Evolutionary conservation across 2,888 invertebrate genomes (phyloP).

Genomic region (Notodonta ziczac): DNA sequence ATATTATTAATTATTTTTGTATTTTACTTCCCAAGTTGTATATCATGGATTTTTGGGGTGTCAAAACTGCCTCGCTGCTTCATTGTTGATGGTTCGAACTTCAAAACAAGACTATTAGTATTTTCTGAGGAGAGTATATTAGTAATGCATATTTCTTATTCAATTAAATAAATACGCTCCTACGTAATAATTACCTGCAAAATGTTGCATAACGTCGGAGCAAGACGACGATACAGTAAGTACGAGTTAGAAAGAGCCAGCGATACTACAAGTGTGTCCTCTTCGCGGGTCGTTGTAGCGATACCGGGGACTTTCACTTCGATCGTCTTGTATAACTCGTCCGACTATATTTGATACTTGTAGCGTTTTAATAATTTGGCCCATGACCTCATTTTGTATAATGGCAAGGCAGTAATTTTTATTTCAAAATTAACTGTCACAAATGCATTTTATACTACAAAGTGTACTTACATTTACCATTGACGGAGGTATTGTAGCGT

Average conservation of each 20-base stretch:
- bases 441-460: too few relatives aligned
- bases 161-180: neutral
- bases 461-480: too few relatives aligned
- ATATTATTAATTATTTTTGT: neutral
- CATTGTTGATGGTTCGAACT: too few relatives aligned
- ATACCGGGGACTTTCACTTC: conserved; percentile 10
- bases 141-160: too few relatives aligned
- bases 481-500: too few relatives aligned
- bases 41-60: neutral
- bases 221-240: neutral
- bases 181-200: neutral
- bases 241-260: neutral
- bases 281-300: conserved; percentile 5
- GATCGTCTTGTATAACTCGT: neutral
- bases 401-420: neutral
- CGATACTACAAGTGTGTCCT: neutral
- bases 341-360: neutral
- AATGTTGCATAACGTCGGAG: neutral
- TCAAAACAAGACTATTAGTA: too few relatives aligned
- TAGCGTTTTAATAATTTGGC: neutral
- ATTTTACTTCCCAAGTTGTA: neutral
- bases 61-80: too few relatives aligned
- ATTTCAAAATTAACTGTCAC: too few relatives aligned
- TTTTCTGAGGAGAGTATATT: too few relatives aligned
- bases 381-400: neutral